Percentiles rank a stretch among this genome's conserved stretches.
phyloP scores from a whole-genome alignment of 2,113 vertebrate genomes.

The Pristiophorus japonicus region DNA sequence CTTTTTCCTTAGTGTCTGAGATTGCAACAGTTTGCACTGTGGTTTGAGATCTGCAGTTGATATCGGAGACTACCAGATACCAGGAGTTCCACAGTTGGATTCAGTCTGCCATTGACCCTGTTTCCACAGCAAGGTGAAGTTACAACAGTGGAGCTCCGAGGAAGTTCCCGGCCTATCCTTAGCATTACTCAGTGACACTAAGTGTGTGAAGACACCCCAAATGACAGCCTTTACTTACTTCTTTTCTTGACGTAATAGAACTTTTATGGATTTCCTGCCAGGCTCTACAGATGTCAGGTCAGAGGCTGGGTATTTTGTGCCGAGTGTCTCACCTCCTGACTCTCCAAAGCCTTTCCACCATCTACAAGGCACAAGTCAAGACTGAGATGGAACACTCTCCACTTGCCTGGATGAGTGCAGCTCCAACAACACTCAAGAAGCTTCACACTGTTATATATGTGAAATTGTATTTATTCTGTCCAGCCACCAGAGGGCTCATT shows the following conservation, averaged over 20 bases:
- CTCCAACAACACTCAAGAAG: too few relatives aligned
- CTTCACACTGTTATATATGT: too few relatives aligned
- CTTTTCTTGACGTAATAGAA: not conserved
- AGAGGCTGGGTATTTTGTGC: too few relatives aligned
- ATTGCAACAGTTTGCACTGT: not conserved
- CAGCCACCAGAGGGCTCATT: too few relatives aligned
- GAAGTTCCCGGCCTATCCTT: not conserved
- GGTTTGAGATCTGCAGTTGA: not conserved
- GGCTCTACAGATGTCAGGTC: not conserved
- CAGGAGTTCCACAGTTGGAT: not conserved
- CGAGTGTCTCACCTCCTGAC: too few relatives aligned
- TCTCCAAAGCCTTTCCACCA: too few relatives aligned
- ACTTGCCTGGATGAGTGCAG: too few relatives aligned
- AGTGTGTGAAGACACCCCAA: not conserved
- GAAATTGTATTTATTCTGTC: too few relatives aligned
- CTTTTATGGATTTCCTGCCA: not conserved
- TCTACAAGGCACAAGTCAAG: too few relatives aligned
- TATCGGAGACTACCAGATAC: not conserved
- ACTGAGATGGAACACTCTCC: too few relatives aligned
- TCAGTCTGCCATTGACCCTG: not conserved
- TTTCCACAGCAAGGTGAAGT: not conserved
- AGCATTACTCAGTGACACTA: not conserved
- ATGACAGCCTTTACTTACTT: not conserved
- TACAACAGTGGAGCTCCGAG: not conserved
- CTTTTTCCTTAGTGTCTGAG: too few relatives aligned